phyloP scores from a whole-genome alignment of 2,888 invertebrate genomes.

The Nomada lathburiana region DNA sequence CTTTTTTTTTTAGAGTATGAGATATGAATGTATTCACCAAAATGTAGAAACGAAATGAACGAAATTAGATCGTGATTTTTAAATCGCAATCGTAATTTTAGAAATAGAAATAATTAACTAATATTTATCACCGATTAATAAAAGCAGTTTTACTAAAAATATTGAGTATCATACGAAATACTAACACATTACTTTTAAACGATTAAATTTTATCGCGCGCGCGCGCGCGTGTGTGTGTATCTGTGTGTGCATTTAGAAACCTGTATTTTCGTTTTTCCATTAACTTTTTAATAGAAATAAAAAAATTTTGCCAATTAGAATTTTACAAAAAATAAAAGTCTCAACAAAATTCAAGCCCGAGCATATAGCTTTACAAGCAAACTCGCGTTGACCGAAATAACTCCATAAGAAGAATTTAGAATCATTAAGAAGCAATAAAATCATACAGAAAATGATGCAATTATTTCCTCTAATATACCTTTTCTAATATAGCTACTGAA shows the following conservation, averaged over 20 bases:
- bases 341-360: conserved; percentile 56
- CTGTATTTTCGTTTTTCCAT: conserved; percentile 8
- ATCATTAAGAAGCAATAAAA: conserved; percentile 60
- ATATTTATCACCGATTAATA: conserved; percentile 33
- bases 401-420: conserved; percentile 67
- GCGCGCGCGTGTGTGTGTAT: conserved; percentile 1
- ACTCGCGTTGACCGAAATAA: conserved; percentile 74
- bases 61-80: conserved; percentile 13
- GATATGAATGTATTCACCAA: conserved; percentile 5
- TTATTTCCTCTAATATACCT: conserved; percentile 61
- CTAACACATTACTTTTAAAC: conserved; percentile 5
- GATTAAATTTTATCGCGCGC: conserved; percentile 6
- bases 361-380: conserved; percentile 54
- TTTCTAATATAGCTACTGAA: conserved; percentile 67
- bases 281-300: conserved; percentile 25
- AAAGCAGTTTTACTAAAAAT: conserved; percentile 27
- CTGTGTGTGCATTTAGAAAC: conserved; percentile 24
- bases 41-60: not conserved
- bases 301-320: conserved; percentile 39
- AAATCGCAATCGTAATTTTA: conserved; percentile 25
- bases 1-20: not conserved
- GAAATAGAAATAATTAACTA: conserved; percentile 12
- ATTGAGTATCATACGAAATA: conserved; percentile 33
- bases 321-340: conserved; percentile 46
- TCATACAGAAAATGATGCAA: conserved; percentile 75